These are phyloP conservation scores for Drosophila ficusphila DNA, from an alignment of 1,140 invertebrate genomes.

Conservation along the genomic window DNA sequence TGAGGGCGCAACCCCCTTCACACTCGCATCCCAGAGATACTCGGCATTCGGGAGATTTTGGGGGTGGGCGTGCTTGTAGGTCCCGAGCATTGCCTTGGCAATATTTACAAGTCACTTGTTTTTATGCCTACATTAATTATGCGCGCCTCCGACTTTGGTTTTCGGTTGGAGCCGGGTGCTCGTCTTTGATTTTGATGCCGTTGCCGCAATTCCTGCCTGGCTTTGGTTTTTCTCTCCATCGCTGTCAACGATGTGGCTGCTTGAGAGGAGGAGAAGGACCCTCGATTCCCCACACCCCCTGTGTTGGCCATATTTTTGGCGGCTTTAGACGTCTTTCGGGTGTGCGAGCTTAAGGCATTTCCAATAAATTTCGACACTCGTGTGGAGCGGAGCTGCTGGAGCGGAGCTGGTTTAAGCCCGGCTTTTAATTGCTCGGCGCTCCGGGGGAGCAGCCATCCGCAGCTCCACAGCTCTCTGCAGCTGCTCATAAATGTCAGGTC, in stretches of 20 bases:
- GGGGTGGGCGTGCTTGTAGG: neutral
- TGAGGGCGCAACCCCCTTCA: conserved; percentile 20
- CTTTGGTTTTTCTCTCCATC: conserved; percentile 56
- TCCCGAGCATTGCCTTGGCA: conserved; percentile 62
- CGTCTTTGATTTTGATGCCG: conserved; percentile 78
- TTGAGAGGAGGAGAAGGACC: neutral
- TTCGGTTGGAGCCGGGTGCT: conserved; percentile 42
- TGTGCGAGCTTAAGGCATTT: conserved; percentile 51
- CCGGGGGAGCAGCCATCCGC: conserved; percentile 8
- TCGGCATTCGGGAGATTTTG: conserved; percentile 13
- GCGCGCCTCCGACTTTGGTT: conserved; percentile 76
- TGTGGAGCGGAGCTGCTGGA: conserved; percentile 39
- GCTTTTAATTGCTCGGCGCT: conserved; percentile 60
- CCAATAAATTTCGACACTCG: conserved; percentile 71
- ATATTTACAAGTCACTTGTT: conserved; percentile 83
- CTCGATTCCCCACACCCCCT: neutral
- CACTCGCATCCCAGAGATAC: conserved; percentile 27
- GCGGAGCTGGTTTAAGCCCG: conserved; percentile 46
- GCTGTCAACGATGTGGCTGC: conserved; percentile 35
- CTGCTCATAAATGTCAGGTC: conserved; percentile 75
- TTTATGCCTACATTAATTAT: conserved; percentile 83
- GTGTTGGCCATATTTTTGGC: conserved; percentile 53
- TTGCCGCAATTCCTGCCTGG: conserved; percentile 66
- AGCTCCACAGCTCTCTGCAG: neutral
- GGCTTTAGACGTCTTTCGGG: conserved; percentile 43